A percentile compares a stretch with the other conserved stretches of the same genome.
Evolutionary conservation across 2,113 vertebrate genomes (phyloP).

Genomic region (Pandion haliaetus): DNA sequence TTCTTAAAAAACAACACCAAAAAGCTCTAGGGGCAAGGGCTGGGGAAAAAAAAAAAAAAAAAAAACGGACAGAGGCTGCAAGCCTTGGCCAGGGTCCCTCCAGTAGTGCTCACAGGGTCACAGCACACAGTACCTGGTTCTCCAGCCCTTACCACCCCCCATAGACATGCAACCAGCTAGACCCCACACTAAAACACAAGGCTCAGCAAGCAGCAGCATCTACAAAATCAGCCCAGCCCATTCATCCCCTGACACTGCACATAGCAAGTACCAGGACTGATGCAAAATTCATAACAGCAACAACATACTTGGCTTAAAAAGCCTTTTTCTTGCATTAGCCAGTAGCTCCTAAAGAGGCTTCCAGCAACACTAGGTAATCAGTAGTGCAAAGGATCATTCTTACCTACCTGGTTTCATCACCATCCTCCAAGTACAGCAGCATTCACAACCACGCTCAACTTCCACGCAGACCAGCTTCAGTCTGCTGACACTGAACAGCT

Average conservation of each 20-base stretch:
- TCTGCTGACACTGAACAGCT: not conserved
- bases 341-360: not conserved
- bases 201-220: not conserved
- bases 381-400: accelerated
- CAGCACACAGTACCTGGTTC: too few species aligned
- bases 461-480: not conserved
- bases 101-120: not conserved
- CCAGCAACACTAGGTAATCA: not conserved
- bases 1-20: not conserved
- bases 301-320: not conserved
- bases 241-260: accelerated
- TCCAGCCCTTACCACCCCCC: not conserved
- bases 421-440: accelerated
- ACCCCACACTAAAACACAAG: accelerated
- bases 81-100: not conserved
- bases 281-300: not conserved
- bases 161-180: not conserved
- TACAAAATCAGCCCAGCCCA: not conserved
- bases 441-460: accelerated
- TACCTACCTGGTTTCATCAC: not conserved
- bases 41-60: too few species aligned
- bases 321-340: not conserved
- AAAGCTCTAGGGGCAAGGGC: not conserved
- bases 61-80: not conserved
- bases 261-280: not conserved